Evolutionary conservation across 1,140 invertebrate genomes (phyloP), one percentile per base, ranked within the genome.

Genomic region (Doryteuthis pealeii): DNA sequence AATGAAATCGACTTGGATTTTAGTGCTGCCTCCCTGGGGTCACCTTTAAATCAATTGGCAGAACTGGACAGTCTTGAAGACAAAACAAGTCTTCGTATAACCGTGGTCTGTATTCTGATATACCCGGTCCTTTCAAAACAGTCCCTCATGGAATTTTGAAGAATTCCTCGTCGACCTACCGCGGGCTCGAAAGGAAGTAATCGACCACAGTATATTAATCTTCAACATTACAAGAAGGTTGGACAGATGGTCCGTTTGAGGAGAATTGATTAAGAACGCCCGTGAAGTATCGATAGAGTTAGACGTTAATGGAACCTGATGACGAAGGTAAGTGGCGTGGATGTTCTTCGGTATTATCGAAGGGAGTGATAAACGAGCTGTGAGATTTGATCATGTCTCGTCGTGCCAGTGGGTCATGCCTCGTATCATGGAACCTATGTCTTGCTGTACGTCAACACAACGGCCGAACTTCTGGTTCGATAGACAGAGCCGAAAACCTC

Each of bases 1-100:
- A 85, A 89, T 85, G 89, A 90, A 18, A 77, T 87, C 54, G 80
- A 84, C 88, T 14, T 91, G 90, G 90, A 87, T 88, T 69, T 81
- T 92, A 72, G 91, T 91, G 73, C 73, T 99, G 76, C 97, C 97
- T 33, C 96, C 97, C 2, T 99, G 95, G 95, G 91, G 92, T 78
- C 90, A 91, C 67, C 85, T 98, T 1, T 95, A 94, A n/a, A n/a
- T n/a, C 80, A 97, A 99, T 87, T 99, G 97, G 97, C 91, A 91
- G 85, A 91, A n/a, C n/a, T 91, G 40, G 87, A 83, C 32, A 87
- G 91, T 31, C 74, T 90, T 33, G 83, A 86, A 70, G 72, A 82
- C 31, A 31, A 32, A n/a, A n/a, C n/a, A 14, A 90, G 91, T 78
- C 87, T 87, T 6, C 89, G 90, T 73, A 81, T 91, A n/a, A 5